Conservation (phyloP, 1,140 invertebrate species). For the Orussus abietinus region DNA sequence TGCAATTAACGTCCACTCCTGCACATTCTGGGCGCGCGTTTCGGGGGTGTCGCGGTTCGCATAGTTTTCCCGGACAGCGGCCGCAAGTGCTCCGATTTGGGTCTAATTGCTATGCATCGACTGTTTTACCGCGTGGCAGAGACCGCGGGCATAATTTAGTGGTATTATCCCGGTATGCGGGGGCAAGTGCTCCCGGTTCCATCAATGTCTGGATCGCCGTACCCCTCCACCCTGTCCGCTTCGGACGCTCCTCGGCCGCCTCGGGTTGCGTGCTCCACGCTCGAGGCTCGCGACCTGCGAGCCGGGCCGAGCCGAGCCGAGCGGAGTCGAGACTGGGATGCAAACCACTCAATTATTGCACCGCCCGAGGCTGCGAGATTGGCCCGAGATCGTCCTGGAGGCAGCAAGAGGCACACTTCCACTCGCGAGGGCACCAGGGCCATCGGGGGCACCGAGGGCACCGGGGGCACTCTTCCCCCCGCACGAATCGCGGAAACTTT, state of each 20-base stretch:
- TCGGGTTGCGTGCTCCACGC: slow-evolving; percentile 21
- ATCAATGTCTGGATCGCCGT: slow-evolving; percentile 37
- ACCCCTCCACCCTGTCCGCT: slow-evolving; percentile 3
- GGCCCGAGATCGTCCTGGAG: no score
- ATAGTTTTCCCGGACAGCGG: no score
- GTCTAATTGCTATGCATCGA: slow-evolving; percentile 37
- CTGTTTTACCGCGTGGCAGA: slow-evolving; percentile 24
- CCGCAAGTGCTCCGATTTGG: slow-evolving; percentile 29
- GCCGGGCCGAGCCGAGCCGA: slow-evolving; percentile 3
- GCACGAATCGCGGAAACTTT: no score
- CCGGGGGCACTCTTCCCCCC: no score
- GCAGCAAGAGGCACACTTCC: no score
- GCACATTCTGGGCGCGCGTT: no score
- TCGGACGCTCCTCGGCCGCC: slow-evolving; percentile 4
- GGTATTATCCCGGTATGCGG: slow-evolving; percentile 42
- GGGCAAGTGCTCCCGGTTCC: slow-evolving; percentile 43
- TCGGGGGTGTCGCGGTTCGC: no score
- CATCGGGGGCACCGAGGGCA: no score
- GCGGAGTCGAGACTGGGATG: slow-evolving; percentile 26
- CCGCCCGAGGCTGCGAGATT: slow-evolving; percentile 27
- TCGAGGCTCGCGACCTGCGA: slow-evolving; percentile 13
- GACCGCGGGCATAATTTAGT: slow-evolving; percentile 35
- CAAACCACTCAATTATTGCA: slow-evolving; percentile 49
- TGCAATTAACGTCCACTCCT: no score
- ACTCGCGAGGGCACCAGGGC: no score